These are phyloP conservation scores for Austrolebias charrua DNA, from an alignment of 2,797 vertebrate species.

Conservation along the genomic window DNA sequence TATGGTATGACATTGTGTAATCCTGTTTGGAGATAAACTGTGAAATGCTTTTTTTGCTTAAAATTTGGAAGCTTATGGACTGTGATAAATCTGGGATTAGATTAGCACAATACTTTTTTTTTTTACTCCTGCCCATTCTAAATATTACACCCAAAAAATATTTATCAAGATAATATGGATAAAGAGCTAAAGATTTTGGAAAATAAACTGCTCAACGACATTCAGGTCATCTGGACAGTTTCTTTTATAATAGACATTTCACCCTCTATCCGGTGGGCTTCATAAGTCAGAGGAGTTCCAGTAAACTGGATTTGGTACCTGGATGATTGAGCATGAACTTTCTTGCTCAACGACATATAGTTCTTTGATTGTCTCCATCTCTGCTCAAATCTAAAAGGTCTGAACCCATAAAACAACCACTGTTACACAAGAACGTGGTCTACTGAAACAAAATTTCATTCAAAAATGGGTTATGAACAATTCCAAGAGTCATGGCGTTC, in stretches of 20 bases:
- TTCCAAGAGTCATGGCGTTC: too few species aligned
- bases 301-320: too few species aligned
- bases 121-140: constrained; percentile 38
- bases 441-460: too few species aligned
- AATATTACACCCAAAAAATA: constrained; percentile 42
- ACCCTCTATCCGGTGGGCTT: too few species aligned
- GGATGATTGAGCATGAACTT: too few species aligned
- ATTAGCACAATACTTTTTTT: constrained; percentile 53
- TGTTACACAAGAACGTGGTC: not conserved
- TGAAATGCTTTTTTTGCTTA: constrained; percentile 74
- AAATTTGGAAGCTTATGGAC: constrained; percentile 56
- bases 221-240: too few species aligned
- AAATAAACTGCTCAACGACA: constrained; percentile 1
- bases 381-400: not conserved
- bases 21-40: constrained; percentile 75
- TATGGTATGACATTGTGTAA: constrained; percentile 70
- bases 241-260: too few species aligned
- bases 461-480: too few species aligned
- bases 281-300: too few species aligned
- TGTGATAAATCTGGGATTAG: constrained; percentile 73
- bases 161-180: constrained; percentile 1
- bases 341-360: not conserved
- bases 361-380: not conserved
- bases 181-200: constrained; percentile 6
- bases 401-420: not conserved